phyloP scores from a whole-genome alignment of 64 coral and sea anemone species.

The Stylophora pistillata region DNA sequence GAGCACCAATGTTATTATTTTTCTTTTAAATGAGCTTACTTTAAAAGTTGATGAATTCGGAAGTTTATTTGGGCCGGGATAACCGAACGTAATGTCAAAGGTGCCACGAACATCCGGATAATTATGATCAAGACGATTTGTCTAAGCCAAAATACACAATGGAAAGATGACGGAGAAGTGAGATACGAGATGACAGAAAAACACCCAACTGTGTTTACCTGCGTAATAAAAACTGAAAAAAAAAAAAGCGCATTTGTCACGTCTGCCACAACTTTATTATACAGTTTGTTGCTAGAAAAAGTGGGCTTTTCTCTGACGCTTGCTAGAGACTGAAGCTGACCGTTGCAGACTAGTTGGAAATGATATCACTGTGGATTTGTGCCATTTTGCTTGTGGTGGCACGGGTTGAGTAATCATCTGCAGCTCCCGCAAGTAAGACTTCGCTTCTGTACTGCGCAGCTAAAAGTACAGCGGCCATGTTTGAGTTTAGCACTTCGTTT shows the following conservation, averaged over 20 bases:
- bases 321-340: neutral
- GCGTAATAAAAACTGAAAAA: neutral
- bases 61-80: too few species aligned
- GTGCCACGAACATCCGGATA: neutral
- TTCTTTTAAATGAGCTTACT: too few species aligned
- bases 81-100: too few species aligned
- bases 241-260: neutral
- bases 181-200: neutral
- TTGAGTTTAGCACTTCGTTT: too few species aligned
- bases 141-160: neutral
- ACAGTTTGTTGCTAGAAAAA: neutral
- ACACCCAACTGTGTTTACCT: neutral
- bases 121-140: neutral
- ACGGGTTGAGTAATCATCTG: neutral
- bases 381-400: neutral
- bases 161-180: conserved; percentile 22
- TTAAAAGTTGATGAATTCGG: too few species aligned
- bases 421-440: neutral
- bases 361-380: neutral
- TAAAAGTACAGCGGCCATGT: too few species aligned
- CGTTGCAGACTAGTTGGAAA: neutral
- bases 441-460: too few species aligned
- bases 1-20: too few species aligned
- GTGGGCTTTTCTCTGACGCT: neutral
- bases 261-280: neutral